These are phyloP conservation scores for Schizotus pectinicornis DNA, from an alignment of 2,888 invertebrate genomes.

Conservation along the genomic window DNA sequence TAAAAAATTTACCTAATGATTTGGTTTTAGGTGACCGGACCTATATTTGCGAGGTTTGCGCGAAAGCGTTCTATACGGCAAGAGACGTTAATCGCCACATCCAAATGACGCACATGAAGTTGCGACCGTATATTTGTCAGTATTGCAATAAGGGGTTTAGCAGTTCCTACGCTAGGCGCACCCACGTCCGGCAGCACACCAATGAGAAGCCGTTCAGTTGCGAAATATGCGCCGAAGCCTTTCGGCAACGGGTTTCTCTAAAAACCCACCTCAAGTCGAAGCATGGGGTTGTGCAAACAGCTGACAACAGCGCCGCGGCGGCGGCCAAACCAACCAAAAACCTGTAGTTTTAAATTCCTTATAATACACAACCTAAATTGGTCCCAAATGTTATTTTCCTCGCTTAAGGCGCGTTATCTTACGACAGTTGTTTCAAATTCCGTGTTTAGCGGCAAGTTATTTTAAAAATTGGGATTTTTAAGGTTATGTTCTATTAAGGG, in stretches of 20 bases:
- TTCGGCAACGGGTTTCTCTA: slow-evolving; percentile 46
- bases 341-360: no score
- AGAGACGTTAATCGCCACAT: slow-evolving; percentile 39
- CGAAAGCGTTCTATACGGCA: slow-evolving; percentile 40
- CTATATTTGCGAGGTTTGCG: slow-evolving; percentile 44
- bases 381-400: no score
- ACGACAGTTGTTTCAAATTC: no score
- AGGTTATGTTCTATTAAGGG: no score
- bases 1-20: no score
- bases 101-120: slow-evolving; percentile 41
- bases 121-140: slow-evolving; percentile 41
- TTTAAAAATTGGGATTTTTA: no score
- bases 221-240: slow-evolving; percentile 40
- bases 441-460: no score
- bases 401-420: no score
- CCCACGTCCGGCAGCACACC: slow-evolving; percentile 44
- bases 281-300: slow-evolving; percentile 35
- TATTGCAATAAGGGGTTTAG: slow-evolving; percentile 42
- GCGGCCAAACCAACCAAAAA: no score
- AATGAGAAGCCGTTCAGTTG: slow-evolving; percentile 44
- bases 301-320: no score
- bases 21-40: slow-evolving; percentile 24
- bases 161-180: slow-evolving; percentile 41
- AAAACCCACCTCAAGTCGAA: slow-evolving; percentile 47
- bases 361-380: no score